Evolutionary conservation across 1,140 invertebrate genomes (phyloP), one percentile per base, ranked within the genome.

Genomic region (Coenobita brevimanus): DNA sequence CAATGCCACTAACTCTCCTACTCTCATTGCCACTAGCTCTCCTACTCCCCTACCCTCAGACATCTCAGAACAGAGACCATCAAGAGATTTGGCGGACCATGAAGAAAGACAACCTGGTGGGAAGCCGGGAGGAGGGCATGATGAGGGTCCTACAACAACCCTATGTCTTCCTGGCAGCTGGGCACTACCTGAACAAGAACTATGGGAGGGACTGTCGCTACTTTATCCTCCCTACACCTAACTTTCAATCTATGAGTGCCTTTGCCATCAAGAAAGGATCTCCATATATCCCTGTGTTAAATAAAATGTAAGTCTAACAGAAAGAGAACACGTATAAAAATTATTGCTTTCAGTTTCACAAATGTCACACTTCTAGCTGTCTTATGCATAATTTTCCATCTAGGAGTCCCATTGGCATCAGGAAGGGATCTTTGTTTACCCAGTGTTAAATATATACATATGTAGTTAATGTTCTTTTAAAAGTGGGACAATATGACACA

Each of bases 231-330:
- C 67, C 81, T 46, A 50, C 24, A 17, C 24, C 81, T 8, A 50
- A 73, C 38, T 83, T 83, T 24, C 81, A 62, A 15, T 83, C 81
- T 24, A 21, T 50, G 1, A 83, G 81, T 27, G 81, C 81, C 62
- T 83, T 83, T 27, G 81, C 81, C 41, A 54, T 83, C 24, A 83
- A 30, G 67, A 83, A 83, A 33, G 81, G 64, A 6, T 69, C 81
- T 15, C 81, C 81, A 13, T n/a, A 69, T 24, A 57, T 83, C 2
- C 62, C 81, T 1, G 21, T 83, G 43, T 50, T 83, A 30, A 83
- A 83, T 30, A 71, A 50, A 8, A 36, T 83, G 81, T 83, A 57
- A 83, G 67, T 69, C 27, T 17, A 1, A 36, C 21, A 13, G n/a
- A 17, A 13, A 67, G 6, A 17, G 13, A 17, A 13, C 27, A 8